phyloP scores from a whole-genome alignment of 1,140 invertebrate species.

The Telenomus remus region DNA sequence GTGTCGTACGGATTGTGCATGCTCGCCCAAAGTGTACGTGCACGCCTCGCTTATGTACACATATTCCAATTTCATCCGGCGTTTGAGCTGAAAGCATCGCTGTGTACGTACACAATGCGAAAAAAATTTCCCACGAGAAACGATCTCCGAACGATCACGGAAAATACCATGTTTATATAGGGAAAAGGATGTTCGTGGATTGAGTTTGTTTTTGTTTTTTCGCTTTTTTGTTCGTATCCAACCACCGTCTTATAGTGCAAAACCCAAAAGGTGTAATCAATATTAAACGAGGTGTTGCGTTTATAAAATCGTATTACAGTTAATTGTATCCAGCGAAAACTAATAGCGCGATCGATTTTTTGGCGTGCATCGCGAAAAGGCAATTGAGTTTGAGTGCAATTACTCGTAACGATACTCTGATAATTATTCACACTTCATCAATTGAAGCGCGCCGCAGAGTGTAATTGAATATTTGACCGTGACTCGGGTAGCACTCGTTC shows the following conservation, averaged over 20 bases:
- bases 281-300: not conserved
- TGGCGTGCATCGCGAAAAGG: constrained; percentile 15
- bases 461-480: constrained; percentile 67
- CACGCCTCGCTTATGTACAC: constrained; percentile 8
- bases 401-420: constrained; percentile 64
- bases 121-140: no score
- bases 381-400: constrained; percentile 61
- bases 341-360: constrained; percentile 38
- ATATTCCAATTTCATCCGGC: constrained; percentile 15
- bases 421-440: constrained; percentile 66
- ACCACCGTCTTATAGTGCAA: no score
- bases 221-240: no score
- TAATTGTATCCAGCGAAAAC: constrained; percentile 36
- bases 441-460: constrained; percentile 54
- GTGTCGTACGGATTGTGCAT: constrained; percentile 17
- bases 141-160: no score
- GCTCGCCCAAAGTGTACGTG: constrained; percentile 3
- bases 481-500: constrained; percentile 39
- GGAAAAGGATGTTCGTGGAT: no score
- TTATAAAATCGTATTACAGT: constrained; percentile 7
- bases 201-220: no score
- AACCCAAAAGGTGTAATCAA: no score
- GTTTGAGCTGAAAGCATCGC: not conserved
- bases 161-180: no score
- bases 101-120: no score